Conservation (phyloP, 2,113 vertebrate genomes). For the Malaclemys terrapin region DNA sequence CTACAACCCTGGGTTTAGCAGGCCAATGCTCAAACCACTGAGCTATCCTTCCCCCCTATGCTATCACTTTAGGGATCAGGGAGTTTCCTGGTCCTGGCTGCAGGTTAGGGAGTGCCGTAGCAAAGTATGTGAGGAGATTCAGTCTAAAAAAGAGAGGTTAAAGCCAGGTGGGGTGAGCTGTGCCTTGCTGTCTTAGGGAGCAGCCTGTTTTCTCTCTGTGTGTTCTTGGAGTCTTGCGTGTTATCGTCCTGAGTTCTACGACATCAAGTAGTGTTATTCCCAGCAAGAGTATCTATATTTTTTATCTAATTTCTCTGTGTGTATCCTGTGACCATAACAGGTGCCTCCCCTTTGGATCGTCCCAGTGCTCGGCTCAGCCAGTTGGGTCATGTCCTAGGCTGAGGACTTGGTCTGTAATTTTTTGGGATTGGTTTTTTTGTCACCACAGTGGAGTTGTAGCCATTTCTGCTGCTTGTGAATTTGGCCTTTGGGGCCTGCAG, state of each 20-base stretch:
- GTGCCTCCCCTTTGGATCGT: background rate
- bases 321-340: background rate
- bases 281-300: background rate
- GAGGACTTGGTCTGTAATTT: slow-evolving; percentile 1
- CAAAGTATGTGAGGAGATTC: background rate
- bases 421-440: background rate
- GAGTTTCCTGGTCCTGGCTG: background rate
- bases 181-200: background rate
- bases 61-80: background rate
- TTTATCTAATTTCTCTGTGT: background rate
- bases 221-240: background rate
- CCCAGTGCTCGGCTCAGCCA: background rate
- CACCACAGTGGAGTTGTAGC: background rate
- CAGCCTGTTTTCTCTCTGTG: background rate
- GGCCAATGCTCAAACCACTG: no score
- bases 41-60: no score
- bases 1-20: no score
- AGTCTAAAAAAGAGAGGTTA: background rate
- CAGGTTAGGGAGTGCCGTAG: background rate
- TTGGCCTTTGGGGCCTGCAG: background rate
- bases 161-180: background rate
- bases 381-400: background rate
- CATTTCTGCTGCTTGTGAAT: background rate
- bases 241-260: background rate
- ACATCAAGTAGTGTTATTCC: background rate